phyloP scores from a whole-genome alignment of 1,140 invertebrate species.

The Battus philenor region DNA sequence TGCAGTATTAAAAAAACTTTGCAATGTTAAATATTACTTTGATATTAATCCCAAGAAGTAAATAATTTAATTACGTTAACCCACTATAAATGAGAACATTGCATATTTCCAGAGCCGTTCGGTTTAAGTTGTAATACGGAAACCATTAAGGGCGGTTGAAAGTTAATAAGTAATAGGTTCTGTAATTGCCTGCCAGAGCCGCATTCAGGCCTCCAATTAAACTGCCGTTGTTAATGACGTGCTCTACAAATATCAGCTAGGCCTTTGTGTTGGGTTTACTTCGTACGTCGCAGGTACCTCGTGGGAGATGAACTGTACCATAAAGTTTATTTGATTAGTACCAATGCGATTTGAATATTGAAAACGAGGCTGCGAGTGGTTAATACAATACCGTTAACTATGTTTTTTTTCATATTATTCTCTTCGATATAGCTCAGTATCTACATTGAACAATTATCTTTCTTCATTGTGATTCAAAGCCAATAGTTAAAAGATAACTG shows the following conservation, averaged over 20 bases:
- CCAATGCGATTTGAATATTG: constrained; percentile 11
- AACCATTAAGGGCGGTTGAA: constrained; percentile 57
- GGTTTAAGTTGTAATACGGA: constrained; percentile 45
- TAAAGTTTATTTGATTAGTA: constrained; percentile 6
- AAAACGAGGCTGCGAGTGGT: too few species aligned
- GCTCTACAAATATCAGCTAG: constrained; percentile 14
- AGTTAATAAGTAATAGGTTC: constrained; percentile 62
- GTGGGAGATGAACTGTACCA: constrained; percentile 5
- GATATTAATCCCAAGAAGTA: constrained; percentile 2
- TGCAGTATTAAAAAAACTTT: too few species aligned
- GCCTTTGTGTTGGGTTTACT: constrained; percentile 12
- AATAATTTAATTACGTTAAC: constrained; percentile 12
- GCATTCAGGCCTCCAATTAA: constrained; percentile 28
- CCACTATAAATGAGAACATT: constrained; percentile 22
- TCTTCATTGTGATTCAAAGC: too few species aligned
- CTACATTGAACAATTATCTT: too few species aligned
- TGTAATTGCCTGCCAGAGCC: constrained; percentile 52
- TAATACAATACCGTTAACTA: too few species aligned
- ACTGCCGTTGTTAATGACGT: constrained; percentile 14
- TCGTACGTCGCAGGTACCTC: constrained; percentile 1
- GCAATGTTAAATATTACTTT: background rate
- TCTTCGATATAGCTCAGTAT: too few species aligned
- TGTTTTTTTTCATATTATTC: too few species aligned
- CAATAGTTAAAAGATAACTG: too few species aligned
- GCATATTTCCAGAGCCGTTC: constrained; percentile 35